Percentiles rank a stretch among this genome's conserved stretches.
Conservation (phyloP, 2,888 invertebrate genomes). For the Crioceris asparagi region DNA sequence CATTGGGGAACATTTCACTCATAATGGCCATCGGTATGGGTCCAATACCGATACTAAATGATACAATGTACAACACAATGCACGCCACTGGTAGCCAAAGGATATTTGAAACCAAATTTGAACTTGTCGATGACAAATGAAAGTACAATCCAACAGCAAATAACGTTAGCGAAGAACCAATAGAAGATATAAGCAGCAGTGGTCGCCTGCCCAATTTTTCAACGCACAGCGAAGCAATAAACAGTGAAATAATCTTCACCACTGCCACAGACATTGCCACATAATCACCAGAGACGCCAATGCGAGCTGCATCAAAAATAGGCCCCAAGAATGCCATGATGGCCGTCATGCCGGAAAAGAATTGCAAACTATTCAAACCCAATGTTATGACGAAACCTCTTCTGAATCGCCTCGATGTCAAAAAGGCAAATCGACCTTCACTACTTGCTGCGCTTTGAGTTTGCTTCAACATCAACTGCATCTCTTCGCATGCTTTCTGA, state of each 20-base stretch:
- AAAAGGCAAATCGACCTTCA: too few species aligned
- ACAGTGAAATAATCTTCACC: too few species aligned
- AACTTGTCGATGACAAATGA: too few species aligned
- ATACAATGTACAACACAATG: slow-evolving; percentile 56
- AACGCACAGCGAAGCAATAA: too few species aligned
- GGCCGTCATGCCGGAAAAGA: neutral
- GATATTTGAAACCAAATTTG: too few species aligned
- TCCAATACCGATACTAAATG: slow-evolving; percentile 59
- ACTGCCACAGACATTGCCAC: neutral
- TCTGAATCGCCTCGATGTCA: neutral
- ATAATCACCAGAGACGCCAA: neutral
- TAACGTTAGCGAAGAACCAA: too few species aligned
- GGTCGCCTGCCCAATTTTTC: too few species aligned
- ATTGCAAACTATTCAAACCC: neutral
- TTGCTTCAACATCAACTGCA: neutral
- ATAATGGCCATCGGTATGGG: slow-evolving; percentile 71
- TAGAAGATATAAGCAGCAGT: too few species aligned
- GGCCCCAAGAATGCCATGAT: slow-evolving; percentile 1
- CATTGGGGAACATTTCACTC: slow-evolving; percentile 69
- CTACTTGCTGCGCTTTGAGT: too few species aligned
- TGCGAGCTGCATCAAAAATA: neutral
- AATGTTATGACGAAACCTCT: neutral
- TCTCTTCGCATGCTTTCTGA: neutral
- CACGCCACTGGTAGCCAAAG: slow-evolving; percentile 61
- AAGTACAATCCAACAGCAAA: too few species aligned